Evolutionary conservation across 2,113 vertebrate species (phyloP).

Genomic region (Myiopsitta monachus): DNA sequence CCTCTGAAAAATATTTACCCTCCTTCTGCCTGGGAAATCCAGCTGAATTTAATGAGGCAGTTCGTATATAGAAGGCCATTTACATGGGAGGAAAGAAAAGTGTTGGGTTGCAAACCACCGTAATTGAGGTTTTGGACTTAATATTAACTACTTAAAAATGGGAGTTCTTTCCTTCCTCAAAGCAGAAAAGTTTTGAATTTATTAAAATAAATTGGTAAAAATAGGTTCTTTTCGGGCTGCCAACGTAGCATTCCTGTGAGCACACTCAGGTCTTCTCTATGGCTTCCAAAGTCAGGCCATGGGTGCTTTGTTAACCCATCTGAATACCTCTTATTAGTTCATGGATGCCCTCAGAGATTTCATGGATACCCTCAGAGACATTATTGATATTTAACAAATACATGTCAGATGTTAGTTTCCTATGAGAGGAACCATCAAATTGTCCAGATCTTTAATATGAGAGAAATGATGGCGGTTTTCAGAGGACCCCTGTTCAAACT

Average conservation of each 20-base stretch:
- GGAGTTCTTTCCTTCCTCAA: not conserved
- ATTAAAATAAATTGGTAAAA: not conserved
- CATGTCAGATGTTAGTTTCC: not conserved
- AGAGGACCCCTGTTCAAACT: not conserved
- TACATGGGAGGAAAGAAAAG: not conserved
- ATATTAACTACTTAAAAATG: not conserved
- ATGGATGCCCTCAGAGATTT: not conserved
- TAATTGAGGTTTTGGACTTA: not conserved
- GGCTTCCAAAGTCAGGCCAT: not conserved
- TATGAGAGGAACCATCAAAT: not conserved
- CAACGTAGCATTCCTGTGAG: not conserved
- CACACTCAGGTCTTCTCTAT: not conserved
- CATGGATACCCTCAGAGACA: not conserved
- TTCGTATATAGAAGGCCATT: conserved; percentile 11
- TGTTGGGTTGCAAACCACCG: not conserved
- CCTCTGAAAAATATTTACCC: conserved; percentile 31
- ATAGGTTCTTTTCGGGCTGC: not conserved
- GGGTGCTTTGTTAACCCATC: not conserved
- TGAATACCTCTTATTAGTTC: conserved; percentile 22
- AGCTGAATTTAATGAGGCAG: conserved; percentile 30
- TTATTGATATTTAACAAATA: not conserved
- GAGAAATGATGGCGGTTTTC: not conserved
- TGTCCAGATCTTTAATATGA: not conserved
- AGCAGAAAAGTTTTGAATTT: not conserved
- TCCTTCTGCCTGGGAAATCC: not conserved